Evolutionary conservation across 1,140 invertebrate species (phyloP).

Genomic region (Drosophila elegans): DNA sequence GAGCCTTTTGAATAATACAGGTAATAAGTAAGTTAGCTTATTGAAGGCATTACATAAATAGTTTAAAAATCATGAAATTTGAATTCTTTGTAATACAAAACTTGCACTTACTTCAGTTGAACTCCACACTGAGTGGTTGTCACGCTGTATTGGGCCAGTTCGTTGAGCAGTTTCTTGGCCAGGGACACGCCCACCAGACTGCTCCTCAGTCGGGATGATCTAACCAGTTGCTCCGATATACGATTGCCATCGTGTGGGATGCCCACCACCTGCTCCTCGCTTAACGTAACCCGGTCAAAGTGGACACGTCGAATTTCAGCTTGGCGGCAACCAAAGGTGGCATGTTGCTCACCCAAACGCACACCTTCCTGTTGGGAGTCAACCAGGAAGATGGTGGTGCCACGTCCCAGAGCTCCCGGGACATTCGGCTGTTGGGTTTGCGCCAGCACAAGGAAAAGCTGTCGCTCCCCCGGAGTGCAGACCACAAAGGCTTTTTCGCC

Average conservation of each 20-base stretch:
- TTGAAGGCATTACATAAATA: too few relatives aligned
- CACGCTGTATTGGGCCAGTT: slow-evolving; percentile 74
- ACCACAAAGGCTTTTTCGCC: slow-evolving; percentile 86
- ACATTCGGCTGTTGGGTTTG: slow-evolving; percentile 66
- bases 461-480: slow-evolving; percentile 81
- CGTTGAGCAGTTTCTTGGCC: slow-evolving; percentile 64
- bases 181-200: slow-evolving; percentile 53
- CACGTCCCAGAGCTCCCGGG: slow-evolving; percentile 55
- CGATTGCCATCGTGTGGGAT: slow-evolving; percentile 62
- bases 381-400: slow-evolving; percentile 91
- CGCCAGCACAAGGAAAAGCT: slow-evolving; percentile 86
- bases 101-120: slow-evolving; percentile 58
- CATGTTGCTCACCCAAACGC: slow-evolving; percentile 87
- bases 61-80: too few relatives aligned
- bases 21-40: too few relatives aligned
- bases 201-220: slow-evolving; percentile 52
- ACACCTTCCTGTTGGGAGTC: slow-evolving; percentile 90
- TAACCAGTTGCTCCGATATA: slow-evolving; percentile 56
- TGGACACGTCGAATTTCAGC: slow-evolving; percentile 73
- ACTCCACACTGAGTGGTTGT: slow-evolving; percentile 88
- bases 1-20: too few relatives aligned
- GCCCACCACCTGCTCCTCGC: slow-evolving; percentile 71
- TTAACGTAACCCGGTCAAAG: slow-evolving; percentile 86
- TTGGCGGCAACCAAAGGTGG: slow-evolving; percentile 89
- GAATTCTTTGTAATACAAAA: neutral